Evolutionary conservation across 2,797 vertebrate genomes (phyloP).

Genomic region (Sebastolobus altivelis): DNA sequence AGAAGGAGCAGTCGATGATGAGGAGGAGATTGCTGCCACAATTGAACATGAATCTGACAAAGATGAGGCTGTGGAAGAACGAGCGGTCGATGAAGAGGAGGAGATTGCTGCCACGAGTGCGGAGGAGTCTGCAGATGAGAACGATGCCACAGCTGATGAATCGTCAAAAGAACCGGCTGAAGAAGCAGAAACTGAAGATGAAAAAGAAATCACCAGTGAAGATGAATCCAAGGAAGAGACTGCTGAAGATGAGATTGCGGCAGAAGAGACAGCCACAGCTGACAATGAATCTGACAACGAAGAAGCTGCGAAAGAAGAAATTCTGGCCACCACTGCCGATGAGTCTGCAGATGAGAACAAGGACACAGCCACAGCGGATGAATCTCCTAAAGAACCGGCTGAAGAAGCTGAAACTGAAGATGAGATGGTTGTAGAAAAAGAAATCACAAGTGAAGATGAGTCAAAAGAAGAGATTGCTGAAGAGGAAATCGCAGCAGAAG

Average conservation of each 20-base stretch:
- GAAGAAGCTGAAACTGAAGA: not conserved
- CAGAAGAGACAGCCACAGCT: slow-evolving; percentile 13
- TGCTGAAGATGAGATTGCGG: slow-evolving; percentile 21
- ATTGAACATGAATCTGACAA: slow-evolving; percentile 32
- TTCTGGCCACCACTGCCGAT: not conserved
- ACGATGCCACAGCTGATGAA: slow-evolving; percentile 1
- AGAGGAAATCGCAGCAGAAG: not conserved
- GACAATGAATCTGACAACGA: slow-evolving; percentile 40
- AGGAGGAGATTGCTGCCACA: not conserved
- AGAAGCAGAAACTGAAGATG: slow-evolving; percentile 20
- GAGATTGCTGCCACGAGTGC: slow-evolving; percentile 9
- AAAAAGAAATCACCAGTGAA: not conserved
- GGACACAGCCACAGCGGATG: not conserved
- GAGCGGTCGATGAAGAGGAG: slow-evolving; percentile 1
- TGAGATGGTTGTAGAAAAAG: not conserved
- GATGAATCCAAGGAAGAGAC: slow-evolving; percentile 2
- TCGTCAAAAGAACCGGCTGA: slow-evolving; percentile 9
- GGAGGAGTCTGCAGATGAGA: slow-evolving; percentile 33
- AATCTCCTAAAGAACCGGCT: not conserved
- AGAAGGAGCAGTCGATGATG: slow-evolving; percentile 4
- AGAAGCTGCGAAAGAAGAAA: slow-evolving; percentile 6
- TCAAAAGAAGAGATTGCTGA: not conserved
- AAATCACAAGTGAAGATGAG: slow-evolving; percentile 2
- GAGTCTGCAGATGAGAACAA: slow-evolving; percentile 32
- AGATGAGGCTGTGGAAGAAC: slow-evolving; percentile 28